phyloP scores from a whole-genome alignment of 1,140 invertebrate genomes.

The Anoplolepis gracilipes region DNA sequence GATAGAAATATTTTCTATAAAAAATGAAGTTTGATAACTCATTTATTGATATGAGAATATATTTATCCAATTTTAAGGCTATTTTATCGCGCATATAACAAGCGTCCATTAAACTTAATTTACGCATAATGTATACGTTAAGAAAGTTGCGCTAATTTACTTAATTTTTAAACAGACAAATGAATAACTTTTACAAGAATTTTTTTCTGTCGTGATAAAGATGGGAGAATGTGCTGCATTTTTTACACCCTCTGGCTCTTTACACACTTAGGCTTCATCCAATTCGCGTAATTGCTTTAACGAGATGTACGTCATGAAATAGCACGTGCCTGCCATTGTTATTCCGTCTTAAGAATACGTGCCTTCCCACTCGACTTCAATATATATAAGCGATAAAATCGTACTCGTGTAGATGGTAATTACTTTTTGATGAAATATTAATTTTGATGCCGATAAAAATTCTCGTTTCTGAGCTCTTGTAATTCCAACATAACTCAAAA shows the following conservation, averaged over 20 bases:
- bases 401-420: neutral
- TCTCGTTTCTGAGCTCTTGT: neutral
- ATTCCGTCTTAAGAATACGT: slow-evolving; percentile 14
- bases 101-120: neutral
- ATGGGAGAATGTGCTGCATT: neutral
- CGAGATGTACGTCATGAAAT: slow-evolving; percentile 32
- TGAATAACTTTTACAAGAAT: neutral
- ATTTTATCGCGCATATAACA: neutral
- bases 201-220: slow-evolving; percentile 14
- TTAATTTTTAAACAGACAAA: neutral
- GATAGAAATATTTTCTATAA: neutral
- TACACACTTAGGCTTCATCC: slow-evolving; percentile 24
- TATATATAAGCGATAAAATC: slow-evolving; percentile 27
- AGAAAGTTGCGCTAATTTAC: neutral
- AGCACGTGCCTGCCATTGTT: slow-evolving; percentile 52
- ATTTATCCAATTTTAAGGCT: neutral
- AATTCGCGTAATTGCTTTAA: slow-evolving; percentile 57
- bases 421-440: slow-evolving; percentile 6
- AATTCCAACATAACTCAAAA: neutral
- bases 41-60: neutral
- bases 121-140: neutral
- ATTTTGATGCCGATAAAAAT: neutral
- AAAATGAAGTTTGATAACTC: neutral
- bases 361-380: slow-evolving; percentile 14
- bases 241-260: neutral